Conservation (phyloP, 2,797 vertebrate genomes). For the Crenichthys baileyi region DNA sequence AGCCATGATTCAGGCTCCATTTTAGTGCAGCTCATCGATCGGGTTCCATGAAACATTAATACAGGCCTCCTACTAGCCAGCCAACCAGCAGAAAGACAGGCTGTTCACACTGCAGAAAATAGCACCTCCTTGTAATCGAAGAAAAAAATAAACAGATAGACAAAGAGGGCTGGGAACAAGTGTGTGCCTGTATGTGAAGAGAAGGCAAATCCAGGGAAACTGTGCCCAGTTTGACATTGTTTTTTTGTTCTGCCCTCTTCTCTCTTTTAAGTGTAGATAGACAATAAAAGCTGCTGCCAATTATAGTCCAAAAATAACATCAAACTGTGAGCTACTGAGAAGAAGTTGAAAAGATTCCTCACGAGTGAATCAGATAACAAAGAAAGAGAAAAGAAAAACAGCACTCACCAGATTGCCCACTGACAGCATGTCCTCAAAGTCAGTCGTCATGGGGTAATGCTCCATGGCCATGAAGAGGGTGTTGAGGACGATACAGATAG, state of each 20-base stretch:
- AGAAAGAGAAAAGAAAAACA: slow-evolving; percentile 11
- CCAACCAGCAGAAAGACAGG: slow-evolving; percentile 52
- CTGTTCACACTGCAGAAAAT: slow-evolving; percentile 56
- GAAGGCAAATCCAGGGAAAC: slow-evolving; percentile 31
- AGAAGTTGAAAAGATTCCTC: slow-evolving; percentile 30
- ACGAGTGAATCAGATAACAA: slow-evolving; percentile 9
- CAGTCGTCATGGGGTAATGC: slow-evolving; percentile 94
- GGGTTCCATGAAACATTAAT: slow-evolving; percentile 76
- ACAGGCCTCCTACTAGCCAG: slow-evolving; percentile 62
- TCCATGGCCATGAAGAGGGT: slow-evolving; percentile 99
- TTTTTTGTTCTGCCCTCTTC: slow-evolving; percentile 30
- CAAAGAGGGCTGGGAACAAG: slow-evolving; percentile 29
- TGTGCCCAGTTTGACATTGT: slow-evolving; percentile 16
- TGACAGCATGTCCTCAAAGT: slow-evolving; percentile 89
- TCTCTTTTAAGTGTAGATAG: slow-evolving; percentile 43
- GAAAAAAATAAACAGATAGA: slow-evolving; percentile 8
- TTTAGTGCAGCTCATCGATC: slow-evolving; percentile 74
- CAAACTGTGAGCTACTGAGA: slow-evolving; percentile 35
- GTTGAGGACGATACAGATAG: slow-evolving; percentile 99
- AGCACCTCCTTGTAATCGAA: slow-evolving; percentile 40
- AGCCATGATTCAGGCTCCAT: slow-evolving; percentile 64
- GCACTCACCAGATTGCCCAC: slow-evolving; percentile 97
- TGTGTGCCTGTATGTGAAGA: slow-evolving; percentile 21
- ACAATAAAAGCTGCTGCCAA: slow-evolving; percentile 49
- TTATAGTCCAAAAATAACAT: slow-evolving; percentile 61